Conservation (phyloP, 2,888 invertebrate genomes). For the Apeira syringaria region DNA sequence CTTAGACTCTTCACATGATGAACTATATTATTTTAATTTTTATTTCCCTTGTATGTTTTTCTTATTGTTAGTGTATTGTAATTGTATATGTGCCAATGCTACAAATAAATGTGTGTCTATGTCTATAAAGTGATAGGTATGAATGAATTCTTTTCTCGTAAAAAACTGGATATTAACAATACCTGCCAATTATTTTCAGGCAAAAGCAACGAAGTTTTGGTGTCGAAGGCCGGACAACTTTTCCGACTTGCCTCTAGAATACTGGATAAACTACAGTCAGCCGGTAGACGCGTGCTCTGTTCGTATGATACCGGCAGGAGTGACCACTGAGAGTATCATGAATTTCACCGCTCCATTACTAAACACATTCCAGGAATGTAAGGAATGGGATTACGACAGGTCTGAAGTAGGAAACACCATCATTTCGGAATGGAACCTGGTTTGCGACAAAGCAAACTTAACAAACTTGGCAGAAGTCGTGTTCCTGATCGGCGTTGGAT, state of each 20-base stretch:
- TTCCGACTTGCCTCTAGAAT: slow-evolving; percentile 72
- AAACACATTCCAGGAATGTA: slow-evolving; percentile 75
- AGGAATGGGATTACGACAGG: slow-evolving; percentile 85
- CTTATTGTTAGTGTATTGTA: no score
- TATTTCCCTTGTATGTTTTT: no score
- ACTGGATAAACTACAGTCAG: slow-evolving; percentile 88
- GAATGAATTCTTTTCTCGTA: no score
- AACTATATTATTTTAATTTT: no score
- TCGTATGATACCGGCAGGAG: slow-evolving; percentile 62
- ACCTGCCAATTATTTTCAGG: slow-evolving; percentile 66
- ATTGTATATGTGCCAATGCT: no score
- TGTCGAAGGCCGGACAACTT: slow-evolving; percentile 86
- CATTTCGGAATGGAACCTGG: slow-evolving; percentile 89
- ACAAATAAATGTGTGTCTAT: no score
- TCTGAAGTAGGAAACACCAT: slow-evolving; percentile 86
- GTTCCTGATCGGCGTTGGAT: slow-evolving; percentile 89
- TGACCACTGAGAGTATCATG: slow-evolving; percentile 63
- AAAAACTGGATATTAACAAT: no score
- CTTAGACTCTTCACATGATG: no score
- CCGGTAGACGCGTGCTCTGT: slow-evolving; percentile 84
- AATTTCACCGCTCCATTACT: slow-evolving; percentile 64
- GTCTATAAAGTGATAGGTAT: no score
- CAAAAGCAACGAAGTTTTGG: slow-evolving; percentile 87
- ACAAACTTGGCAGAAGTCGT: slow-evolving; percentile 90
- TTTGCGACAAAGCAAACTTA: slow-evolving; percentile 88